Conservation (phyloP, 2,888 invertebrate species). For the Sthenelais limicola region DNA sequence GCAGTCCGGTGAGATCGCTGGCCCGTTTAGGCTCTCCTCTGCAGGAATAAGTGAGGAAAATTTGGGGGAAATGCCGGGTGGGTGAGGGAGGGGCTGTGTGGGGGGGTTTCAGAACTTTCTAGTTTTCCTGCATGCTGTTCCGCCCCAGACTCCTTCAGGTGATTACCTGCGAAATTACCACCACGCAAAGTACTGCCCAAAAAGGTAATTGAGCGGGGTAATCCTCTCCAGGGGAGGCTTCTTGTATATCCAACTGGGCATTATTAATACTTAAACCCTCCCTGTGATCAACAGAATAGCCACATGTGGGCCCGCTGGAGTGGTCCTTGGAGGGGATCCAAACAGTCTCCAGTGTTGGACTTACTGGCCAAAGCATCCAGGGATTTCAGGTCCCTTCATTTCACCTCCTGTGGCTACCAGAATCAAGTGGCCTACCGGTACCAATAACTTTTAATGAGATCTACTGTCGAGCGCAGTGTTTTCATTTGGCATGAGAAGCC, state of each 20-base stretch:
- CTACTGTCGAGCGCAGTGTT: constrained; percentile 28
- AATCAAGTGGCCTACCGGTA: neutral
- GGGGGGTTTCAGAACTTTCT: too few species aligned
- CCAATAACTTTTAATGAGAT: constrained; percentile 32
- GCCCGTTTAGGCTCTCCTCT: neutral
- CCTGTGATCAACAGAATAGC: neutral
- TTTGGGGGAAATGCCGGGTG: neutral
- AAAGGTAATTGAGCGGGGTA: constrained; percentile 34
- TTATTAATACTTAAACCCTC: constrained; percentile 1
- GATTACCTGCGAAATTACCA: constrained; percentile 30
- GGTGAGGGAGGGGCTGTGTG: too few species aligned
- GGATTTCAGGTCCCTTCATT: constrained; percentile 2
- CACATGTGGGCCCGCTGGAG: constrained; percentile 26
- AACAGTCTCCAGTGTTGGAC: constrained; percentile 4
- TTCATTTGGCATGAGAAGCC: constrained; percentile 37
- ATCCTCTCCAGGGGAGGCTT: constrained; percentile 17
- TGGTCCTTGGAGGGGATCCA: constrained; percentile 23
- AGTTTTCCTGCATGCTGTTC: neutral
- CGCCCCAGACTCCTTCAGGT: constrained; percentile 12
- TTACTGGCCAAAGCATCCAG: neutral
- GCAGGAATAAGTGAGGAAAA: neutral
- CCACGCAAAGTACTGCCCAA: neutral
- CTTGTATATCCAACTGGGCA: neutral
- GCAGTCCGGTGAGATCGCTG: too few species aligned
- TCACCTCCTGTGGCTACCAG: constrained; percentile 18